phyloP scores from a whole-genome alignment of 2,888 invertebrate species.

The Mylabris sibirica region DNA sequence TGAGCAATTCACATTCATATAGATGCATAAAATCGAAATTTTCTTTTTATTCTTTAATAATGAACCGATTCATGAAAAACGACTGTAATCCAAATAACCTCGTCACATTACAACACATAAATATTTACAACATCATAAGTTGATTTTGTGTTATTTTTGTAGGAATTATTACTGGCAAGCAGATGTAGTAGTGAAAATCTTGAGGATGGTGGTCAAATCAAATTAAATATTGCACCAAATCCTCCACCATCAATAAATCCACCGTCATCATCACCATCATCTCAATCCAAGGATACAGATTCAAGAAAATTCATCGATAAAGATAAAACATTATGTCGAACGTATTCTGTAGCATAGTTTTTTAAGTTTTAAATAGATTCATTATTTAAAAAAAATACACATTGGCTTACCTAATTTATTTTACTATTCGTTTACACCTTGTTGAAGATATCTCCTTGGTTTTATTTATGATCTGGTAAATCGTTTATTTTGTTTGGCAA shows the following conservation, averaged over 20 bases:
- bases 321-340: not conserved
- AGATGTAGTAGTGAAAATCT: not conserved
- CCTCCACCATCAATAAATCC: not conserved
- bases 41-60: not conserved
- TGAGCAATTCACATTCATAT: not conserved
- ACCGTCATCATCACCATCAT: not conserved
- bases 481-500: slow-evolving; percentile 3
- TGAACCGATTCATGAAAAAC: not conserved
- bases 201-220: too few relatives aligned
- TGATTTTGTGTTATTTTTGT: not conserved
- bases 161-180: not conserved
- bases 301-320: not conserved
- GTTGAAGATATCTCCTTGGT: not conserved
- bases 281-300: not conserved
- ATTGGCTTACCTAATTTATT: not conserved
- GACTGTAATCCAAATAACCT: not conserved
- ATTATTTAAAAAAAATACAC: not conserved
- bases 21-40: too few relatives aligned
- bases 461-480: not conserved
- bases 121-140: not conserved
- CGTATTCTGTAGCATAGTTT: not conserved
- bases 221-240: not conserved
- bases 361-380: not conserved
- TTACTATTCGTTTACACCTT: not conserved
- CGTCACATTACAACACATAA: not conserved